Conservation (phyloP, 2,888 invertebrate species). For the Campoplex nolae region DNA sequence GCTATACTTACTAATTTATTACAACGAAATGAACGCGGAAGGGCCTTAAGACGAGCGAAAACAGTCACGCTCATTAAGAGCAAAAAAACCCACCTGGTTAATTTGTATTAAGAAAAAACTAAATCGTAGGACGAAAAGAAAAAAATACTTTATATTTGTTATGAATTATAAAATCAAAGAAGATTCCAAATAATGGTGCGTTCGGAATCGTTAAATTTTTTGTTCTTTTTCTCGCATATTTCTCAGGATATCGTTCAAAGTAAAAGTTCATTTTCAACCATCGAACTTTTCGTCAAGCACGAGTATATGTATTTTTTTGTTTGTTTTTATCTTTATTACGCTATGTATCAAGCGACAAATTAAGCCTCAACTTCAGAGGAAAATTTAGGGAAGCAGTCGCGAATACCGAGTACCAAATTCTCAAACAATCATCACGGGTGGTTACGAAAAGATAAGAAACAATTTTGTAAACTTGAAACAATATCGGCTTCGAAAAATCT, state of each 20-base stretch:
- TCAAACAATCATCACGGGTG: neutral
- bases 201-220: neutral
- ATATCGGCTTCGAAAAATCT: neutral
- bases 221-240: constrained; percentile 21
- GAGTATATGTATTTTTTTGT: neutral
- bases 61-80: constrained; percentile 26
- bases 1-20: constrained; percentile 65
- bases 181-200: constrained; percentile 13
- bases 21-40: constrained; percentile 42
- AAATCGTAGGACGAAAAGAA: constrained; percentile 21
- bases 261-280: constrained; percentile 17
- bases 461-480: neutral
- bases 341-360: neutral
- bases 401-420: neutral
- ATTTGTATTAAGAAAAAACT: constrained; percentile 32
- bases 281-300: constrained; percentile 3
- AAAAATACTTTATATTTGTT: constrained; percentile 24
- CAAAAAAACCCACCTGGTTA: constrained; percentile 31
- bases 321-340: neutral
- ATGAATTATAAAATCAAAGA: constrained; percentile 25
- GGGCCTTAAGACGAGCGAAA: constrained; percentile 50
- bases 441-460: neutral
- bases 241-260: constrained; percentile 3
- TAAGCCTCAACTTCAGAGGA: neutral
- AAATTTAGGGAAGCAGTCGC: neutral